A percentile compares a stretch with the other conserved stretches of the same genome.
Evolutionary conservation across 2,113 vertebrate genomes (phyloP).

Genomic region (Tylochromis polylepis): DNA sequence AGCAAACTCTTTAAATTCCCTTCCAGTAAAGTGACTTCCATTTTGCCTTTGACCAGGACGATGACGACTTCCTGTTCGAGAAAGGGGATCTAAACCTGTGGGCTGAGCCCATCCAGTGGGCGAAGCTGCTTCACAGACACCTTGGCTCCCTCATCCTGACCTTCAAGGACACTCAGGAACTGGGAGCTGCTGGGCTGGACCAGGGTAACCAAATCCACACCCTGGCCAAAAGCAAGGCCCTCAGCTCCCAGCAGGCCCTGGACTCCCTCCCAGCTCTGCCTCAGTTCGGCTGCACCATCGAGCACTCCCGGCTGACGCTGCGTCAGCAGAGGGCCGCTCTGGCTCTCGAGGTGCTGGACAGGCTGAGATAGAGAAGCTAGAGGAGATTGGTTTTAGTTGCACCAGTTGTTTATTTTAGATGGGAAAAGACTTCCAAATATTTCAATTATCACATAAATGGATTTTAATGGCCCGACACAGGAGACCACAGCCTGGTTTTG

Average conservation of each 20-base stretch:
- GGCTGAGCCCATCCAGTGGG: slow-evolving; percentile 84
- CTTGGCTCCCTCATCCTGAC: slow-evolving; percentile 61
- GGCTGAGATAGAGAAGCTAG: background rate
- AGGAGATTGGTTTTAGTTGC: background rate
- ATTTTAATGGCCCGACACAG: background rate
- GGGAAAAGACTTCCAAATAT: background rate
- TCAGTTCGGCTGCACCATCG: slow-evolving; percentile 80
- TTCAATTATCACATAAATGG: background rate
- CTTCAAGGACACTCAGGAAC: background rate
- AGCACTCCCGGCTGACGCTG: slow-evolving; percentile 78
- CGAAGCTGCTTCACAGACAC: slow-evolving; percentile 76
- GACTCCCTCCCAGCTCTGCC: slow-evolving; percentile 73
- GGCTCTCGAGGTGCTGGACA: slow-evolving; percentile 71
- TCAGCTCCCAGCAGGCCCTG: slow-evolving; percentile 52
- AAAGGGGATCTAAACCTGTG: slow-evolving; percentile 92
- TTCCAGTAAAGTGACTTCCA: background rate
- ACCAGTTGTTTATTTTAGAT: background rate
- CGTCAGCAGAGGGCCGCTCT: slow-evolving; percentile 70
- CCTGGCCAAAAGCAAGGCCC: slow-evolving; percentile 51
- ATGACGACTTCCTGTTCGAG: slow-evolving; percentile 89
- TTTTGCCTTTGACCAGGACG: slow-evolving; percentile 69
- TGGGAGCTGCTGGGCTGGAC: background rate
- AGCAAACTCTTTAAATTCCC: background rate
- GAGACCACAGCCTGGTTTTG: background rate
- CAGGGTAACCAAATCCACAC: slow-evolving; percentile 41